phyloP scores from a whole-genome alignment of 2,797 vertebrate species.

The Anas flavirostris region DNA sequence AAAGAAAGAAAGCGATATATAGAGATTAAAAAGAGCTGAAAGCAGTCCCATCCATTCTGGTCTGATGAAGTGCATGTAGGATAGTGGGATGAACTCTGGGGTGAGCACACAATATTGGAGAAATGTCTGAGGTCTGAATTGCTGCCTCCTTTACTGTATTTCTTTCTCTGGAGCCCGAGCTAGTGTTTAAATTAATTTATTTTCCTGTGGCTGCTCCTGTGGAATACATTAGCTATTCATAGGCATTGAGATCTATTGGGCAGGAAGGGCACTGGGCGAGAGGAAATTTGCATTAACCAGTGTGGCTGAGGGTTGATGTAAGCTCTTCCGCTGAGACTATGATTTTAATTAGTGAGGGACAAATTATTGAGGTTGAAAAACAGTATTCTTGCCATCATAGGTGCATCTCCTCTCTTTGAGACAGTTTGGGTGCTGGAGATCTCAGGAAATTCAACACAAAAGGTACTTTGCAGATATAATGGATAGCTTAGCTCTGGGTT shows the following conservation, averaged over 20 bases:
- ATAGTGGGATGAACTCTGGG: background rate
- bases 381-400: background rate
- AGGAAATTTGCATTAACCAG: conserved; percentile 61
- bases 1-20: background rate
- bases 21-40: background rate
- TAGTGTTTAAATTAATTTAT: conserved; percentile 68
- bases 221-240: conserved; percentile 66
- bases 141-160: conserved; percentile 47
- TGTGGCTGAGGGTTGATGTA: background rate
- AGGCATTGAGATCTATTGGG: background rate
- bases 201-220: conserved; percentile 64
- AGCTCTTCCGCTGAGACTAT: background rate
- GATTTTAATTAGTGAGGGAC: background rate
- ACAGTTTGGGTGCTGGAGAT: background rate
- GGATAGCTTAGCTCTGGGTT: background rate
- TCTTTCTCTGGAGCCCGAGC: conserved; percentile 58
- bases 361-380: background rate
- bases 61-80: background rate
- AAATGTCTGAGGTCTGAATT: conserved; percentile 25
- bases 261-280: conserved; percentile 18
- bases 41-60: background rate
- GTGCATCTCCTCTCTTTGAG: background rate
- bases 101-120: background rate
- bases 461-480: background rate
- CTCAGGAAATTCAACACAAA: background rate